Conservation (phyloP, 2,888 invertebrate species). For the Melanophora roralis region DNA sequence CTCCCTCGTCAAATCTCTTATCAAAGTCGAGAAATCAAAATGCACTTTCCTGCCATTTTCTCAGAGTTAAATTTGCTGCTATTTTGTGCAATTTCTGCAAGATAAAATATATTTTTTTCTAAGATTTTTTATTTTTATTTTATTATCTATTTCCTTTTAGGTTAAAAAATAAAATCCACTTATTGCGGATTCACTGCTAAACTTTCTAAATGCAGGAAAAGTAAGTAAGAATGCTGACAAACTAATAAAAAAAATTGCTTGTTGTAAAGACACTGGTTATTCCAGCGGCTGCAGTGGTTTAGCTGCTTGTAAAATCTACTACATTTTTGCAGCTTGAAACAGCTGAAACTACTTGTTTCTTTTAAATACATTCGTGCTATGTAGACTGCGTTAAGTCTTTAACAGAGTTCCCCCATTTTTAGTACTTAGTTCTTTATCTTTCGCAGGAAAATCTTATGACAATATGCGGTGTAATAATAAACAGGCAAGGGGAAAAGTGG, state of each 20-base stretch:
- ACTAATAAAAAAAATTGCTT: constrained; percentile 30
- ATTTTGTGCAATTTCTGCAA: constrained; percentile 6
- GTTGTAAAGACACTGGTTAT: constrained; percentile 8
- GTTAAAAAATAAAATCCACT: constrained; percentile 32
- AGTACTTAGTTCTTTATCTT: too few relatives aligned
- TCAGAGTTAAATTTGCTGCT: constrained; percentile 21
- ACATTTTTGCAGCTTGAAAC: neutral
- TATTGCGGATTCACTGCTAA: constrained; percentile 54
- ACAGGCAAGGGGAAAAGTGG: too few relatives aligned
- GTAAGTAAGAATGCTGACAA: constrained; percentile 19
- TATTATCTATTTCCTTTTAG: constrained; percentile 55
- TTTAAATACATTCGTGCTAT: constrained; percentile 17
- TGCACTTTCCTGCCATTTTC: constrained; percentile 40
- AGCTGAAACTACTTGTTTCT: constrained; percentile 42
- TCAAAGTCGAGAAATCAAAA: constrained; percentile 55
- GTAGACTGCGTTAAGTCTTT: too few relatives aligned
- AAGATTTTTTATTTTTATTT: constrained; percentile 21
- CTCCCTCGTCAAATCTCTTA: constrained; percentile 26
- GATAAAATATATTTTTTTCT: constrained; percentile 52
- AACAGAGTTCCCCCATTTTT: too few relatives aligned
- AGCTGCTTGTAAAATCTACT: neutral
- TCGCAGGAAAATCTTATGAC: too few relatives aligned
- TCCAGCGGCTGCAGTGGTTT: neutral
- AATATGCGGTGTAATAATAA: too few relatives aligned
- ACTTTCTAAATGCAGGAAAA: constrained; percentile 58